Base-by-base conservation (phyloP, 2,113 vertebrate species). In the Euleptes europaea region DNA sequence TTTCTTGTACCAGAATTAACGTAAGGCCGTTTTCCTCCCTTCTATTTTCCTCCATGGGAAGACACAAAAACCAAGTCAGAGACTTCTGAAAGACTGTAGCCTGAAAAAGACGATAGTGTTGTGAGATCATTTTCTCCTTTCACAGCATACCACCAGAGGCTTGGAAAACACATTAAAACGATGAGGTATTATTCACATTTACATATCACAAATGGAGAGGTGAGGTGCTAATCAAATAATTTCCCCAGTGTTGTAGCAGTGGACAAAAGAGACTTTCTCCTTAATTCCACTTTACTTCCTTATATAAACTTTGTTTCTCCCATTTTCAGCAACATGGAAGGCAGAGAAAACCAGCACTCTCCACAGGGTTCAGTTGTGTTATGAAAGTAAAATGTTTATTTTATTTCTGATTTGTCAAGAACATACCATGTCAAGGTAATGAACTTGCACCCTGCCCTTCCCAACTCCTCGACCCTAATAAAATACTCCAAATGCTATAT, bases 231-330 rank as follows among this genome's bases (percentile, higher is more conserved):
- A 75, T 11, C 47, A 76, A 40, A 87, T 28, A 15, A 84, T 33
- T 0, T 3, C 23, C 49, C 69, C 26, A 77, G 73, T 72, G 70
- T 42, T 49, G 60, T 14, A 76, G 54, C 51, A 72, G 12, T 19
- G 5, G 76, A 73, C 75, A 5, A 33, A 57, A 85, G 65, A 93
- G 83, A 84, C 82, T 78, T 74, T 63, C 26, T 42, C 77, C 35
- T 82, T 26, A 83, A 15, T 28, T 60, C 73, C 91, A 92, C 91
- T 87, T 86, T 89, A 85, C 26, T 88, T 42, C 74, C 83, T 47
- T 87, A 5, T 11, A 82, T 11, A 89, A 84, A 63, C 2, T 79
- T 81, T 85, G 26, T 5, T 66, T 66, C 33, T 33, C 23, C 67
- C 26, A 35, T 4, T 44, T 81, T 79, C 51, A 63, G 12, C 1